phyloP scores from a whole-genome alignment of 2,888 invertebrate species.

The Platypus cylindrus region DNA sequence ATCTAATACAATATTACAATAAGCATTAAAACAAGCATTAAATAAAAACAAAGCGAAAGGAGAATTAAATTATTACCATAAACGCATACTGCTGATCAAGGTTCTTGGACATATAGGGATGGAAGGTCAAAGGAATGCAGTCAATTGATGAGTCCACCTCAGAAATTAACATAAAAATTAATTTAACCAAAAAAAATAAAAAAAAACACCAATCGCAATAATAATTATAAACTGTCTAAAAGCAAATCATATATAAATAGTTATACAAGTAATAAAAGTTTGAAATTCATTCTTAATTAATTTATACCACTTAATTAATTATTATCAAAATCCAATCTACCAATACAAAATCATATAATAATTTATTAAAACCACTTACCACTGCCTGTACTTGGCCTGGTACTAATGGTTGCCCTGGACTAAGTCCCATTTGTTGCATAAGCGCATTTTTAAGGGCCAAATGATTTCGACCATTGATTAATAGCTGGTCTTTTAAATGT shows the following conservation, averaged over 20 bases:
- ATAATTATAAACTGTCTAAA: too few relatives aligned
- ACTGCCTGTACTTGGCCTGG: constrained; percentile 88
- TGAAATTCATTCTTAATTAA: too few relatives aligned
- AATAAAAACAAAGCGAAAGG: constrained; percentile 5
- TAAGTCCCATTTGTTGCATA: constrained; percentile 92
- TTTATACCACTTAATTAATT: too few relatives aligned
- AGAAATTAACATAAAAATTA: constrained; percentile 28
- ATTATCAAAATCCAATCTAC: too few relatives aligned
- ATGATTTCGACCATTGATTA: constrained; percentile 99
- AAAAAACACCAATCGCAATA: too few relatives aligned
- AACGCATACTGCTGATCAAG: constrained; percentile 37
- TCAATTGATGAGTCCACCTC: constrained; percentile 44
- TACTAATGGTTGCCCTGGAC: constrained; percentile 80
- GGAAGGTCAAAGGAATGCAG: constrained; percentile 40
- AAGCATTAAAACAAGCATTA: neutral
- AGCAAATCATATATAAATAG: too few relatives aligned
- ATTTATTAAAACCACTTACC: constrained; percentile 53
- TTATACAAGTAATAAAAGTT: too few relatives aligned
- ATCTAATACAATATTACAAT: neutral
- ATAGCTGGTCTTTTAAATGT: constrained; percentile 97
- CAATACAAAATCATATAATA: too few relatives aligned
- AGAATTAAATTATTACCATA: constrained; percentile 30
- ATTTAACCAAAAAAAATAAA: too few relatives aligned
- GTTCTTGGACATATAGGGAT: constrained; percentile 35
- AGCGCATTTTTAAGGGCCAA: constrained; percentile 96